Evolutionary conservation across 1,140 invertebrate species (phyloP).

Genomic region (Stenopsyche tienmushanensis): DNA sequence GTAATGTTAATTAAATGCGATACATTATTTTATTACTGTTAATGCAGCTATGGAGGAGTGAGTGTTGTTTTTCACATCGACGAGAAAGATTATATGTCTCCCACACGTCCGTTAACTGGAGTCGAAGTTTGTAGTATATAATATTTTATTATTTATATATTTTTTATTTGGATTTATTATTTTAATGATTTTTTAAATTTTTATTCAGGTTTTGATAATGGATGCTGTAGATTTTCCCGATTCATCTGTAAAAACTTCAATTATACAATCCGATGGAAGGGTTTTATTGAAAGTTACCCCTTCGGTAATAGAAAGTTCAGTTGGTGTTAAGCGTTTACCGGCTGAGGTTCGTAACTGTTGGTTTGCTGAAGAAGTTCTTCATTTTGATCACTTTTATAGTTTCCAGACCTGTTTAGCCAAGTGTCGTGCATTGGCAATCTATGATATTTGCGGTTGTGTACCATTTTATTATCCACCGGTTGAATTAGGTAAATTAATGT

Average conservation of each 20-base stretch:
- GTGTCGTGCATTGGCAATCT: constrained; percentile 13
- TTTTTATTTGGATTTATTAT: neutral
- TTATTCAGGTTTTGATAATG: neutral
- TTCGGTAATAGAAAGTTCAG: neutral
- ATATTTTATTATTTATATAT: neutral
- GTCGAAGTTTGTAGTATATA: constrained; percentile 4
- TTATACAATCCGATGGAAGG: neutral
- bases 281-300: neutral
- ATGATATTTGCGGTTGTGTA: constrained; percentile 14
- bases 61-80: constrained; percentile 7
- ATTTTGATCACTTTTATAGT: neutral
- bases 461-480: constrained; percentile 20
- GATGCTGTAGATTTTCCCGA: constrained; percentile 11
- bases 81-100: constrained; percentile 16
- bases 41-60: constrained; percentile 13
- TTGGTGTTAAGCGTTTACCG: neutral
- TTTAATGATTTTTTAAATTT: constrained; percentile 1
- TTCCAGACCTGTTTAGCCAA: constrained; percentile 6
- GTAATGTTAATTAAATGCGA: too few relatives aligned
- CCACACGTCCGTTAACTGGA: constrained; percentile 1
- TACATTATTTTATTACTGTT: too few relatives aligned
- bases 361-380: constrained; percentile 2
- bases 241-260: neutral
- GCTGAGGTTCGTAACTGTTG: constrained; percentile 8
- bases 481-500: neutral